Evolutionary conservation across 2,888 invertebrate genomes (phyloP).

Genomic region (Nymphalis urticae): DNA sequence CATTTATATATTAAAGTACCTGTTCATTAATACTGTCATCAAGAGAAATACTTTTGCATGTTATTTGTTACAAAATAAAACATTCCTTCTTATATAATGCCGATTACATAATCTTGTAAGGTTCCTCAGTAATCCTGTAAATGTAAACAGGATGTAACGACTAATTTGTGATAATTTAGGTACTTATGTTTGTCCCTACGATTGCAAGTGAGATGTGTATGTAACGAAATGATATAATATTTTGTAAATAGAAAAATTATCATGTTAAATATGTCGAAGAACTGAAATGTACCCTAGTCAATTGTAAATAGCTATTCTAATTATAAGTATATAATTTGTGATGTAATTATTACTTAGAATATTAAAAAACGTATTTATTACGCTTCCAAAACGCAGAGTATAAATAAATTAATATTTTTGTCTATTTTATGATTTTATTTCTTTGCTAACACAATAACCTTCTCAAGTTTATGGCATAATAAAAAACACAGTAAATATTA

Average conservation of each 20-base stretch:
- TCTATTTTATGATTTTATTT: slow-evolving; percentile 63
- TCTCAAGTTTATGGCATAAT: background rate
- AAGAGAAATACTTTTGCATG: slow-evolving; percentile 27
- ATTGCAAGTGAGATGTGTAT: slow-evolving; percentile 54
- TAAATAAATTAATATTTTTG: slow-evolving; percentile 80
- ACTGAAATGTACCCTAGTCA: slow-evolving; percentile 82
- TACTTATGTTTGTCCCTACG: slow-evolving; percentile 65
- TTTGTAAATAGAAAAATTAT: slow-evolving; percentile 56
- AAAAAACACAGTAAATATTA: background rate
- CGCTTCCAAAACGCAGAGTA: slow-evolving; percentile 79
- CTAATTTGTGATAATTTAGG: slow-evolving; percentile 76
- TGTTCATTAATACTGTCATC: slow-evolving; percentile 44
- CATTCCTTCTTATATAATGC: slow-evolving; percentile 59
- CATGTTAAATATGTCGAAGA: slow-evolving; percentile 65
- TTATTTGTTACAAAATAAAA: slow-evolving; percentile 41
- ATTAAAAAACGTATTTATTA: slow-evolving; percentile 79
- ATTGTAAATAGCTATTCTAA: slow-evolving; percentile 74
- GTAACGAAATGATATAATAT: slow-evolving; percentile 46
- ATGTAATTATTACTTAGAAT: slow-evolving; percentile 78
- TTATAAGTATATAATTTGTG: slow-evolving; percentile 77
- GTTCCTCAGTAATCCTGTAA: slow-evolving; percentile 58
- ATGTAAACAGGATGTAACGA: slow-evolving; percentile 37
- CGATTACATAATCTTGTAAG: slow-evolving; percentile 57
- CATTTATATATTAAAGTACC: slow-evolving; percentile 51
- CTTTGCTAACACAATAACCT: slow-evolving; percentile 42